Conservation (phyloP, 2,888 invertebrate genomes). For the Oegoconia quadripuncta region DNA sequence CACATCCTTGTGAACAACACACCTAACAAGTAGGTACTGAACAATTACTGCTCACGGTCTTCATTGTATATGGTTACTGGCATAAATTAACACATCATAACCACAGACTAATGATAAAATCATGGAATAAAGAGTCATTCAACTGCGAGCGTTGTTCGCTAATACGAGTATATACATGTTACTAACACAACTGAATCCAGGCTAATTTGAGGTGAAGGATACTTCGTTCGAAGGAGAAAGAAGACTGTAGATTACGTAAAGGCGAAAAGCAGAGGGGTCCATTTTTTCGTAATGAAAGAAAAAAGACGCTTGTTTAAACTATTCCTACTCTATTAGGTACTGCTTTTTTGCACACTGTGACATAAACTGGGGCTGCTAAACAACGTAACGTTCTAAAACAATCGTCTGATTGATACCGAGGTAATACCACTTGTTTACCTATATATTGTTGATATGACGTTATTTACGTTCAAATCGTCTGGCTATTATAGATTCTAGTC, state of each 20-base stretch:
- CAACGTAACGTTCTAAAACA: conserved; percentile 35
- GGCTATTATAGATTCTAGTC: background rate
- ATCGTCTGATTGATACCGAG: conserved; percentile 35
- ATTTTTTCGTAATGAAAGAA: too few relatives aligned
- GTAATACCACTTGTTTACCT: conserved; percentile 23
- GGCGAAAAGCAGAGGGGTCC: too few relatives aligned
- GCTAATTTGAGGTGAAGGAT: too few relatives aligned
- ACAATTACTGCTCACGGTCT: conserved; percentile 9
- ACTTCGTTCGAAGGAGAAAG: too few relatives aligned
- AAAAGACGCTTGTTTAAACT: too few relatives aligned
- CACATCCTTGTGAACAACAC: too few relatives aligned
- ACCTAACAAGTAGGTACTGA: too few relatives aligned
- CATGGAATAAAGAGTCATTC: background rate
- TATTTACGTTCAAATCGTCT: background rate
- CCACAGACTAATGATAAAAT: background rate
- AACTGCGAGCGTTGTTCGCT: too few relatives aligned
- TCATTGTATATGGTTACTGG: conserved; percentile 6
- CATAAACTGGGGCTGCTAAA: conserved; percentile 10
- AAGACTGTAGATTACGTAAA: too few relatives aligned
- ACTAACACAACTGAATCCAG: too few relatives aligned
- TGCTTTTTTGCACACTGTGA: conserved; percentile 1
- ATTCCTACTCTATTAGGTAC: too few relatives aligned
- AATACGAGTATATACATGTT: too few relatives aligned
- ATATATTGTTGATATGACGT: conserved; percentile 4
- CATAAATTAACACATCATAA: conserved; percentile 8